Percentiles rank a stretch among this genome's conserved stretches.
Evolutionary conservation across 2,113 vertebrate genomes (phyloP).

Genomic region (Neodontobutis hainanensis): DNA sequence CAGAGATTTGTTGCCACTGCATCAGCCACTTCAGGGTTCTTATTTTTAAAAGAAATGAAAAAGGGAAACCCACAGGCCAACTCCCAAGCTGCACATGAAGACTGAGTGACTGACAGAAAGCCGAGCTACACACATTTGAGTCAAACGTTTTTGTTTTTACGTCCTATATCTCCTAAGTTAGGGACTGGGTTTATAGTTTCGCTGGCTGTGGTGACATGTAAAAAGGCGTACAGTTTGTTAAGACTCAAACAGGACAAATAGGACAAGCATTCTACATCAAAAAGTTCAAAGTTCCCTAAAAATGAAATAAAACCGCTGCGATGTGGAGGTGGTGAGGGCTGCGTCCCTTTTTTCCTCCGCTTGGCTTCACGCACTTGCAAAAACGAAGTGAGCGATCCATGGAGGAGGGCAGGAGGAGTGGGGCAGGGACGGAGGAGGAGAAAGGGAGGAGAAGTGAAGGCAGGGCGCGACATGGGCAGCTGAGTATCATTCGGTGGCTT

Average conservation of each 20-base stretch:
- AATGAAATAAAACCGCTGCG: slow-evolving; percentile 42
- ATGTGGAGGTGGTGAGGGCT: slow-evolving; percentile 4
- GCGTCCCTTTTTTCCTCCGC: slow-evolving; percentile 10
- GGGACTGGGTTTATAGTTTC: slow-evolving; percentile 22
- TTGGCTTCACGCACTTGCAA: slow-evolving; percentile 87
- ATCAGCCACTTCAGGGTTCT: slow-evolving; percentile 10
- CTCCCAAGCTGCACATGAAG: slow-evolving; percentile 51
- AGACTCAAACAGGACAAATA: slow-evolving; percentile 45
- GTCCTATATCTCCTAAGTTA: slow-evolving; percentile 6
- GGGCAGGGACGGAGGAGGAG: slow-evolving; percentile 12
- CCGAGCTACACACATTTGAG: slow-evolving; percentile 37
- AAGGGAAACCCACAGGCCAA: slow-evolving; percentile 41
- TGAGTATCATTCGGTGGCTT: slow-evolving; percentile 88
- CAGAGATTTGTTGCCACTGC: slow-evolving; percentile 28
- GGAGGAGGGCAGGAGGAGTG: slow-evolving; percentile 78
- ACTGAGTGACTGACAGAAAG: slow-evolving; percentile 13
- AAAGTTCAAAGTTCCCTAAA: slow-evolving; percentile 62
- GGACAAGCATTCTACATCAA: slow-evolving; percentile 64
- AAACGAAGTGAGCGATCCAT: slow-evolving; percentile 91
- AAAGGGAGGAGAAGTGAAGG: slow-evolving; percentile 3
- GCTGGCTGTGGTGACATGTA: slow-evolving; percentile 36
- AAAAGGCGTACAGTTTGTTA: slow-evolving; percentile 44
- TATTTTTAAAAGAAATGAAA: neutral
- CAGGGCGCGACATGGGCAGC: slow-evolving; percentile 26
- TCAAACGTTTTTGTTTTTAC: slow-evolving; percentile 9